Percentiles rank a stretch among this genome's conserved stretches.
These are phyloP conservation scores for Engraulis encrasicolus DNA, from an alignment of 2,113 vertebrate genomes.

Conservation along the genomic window DNA sequence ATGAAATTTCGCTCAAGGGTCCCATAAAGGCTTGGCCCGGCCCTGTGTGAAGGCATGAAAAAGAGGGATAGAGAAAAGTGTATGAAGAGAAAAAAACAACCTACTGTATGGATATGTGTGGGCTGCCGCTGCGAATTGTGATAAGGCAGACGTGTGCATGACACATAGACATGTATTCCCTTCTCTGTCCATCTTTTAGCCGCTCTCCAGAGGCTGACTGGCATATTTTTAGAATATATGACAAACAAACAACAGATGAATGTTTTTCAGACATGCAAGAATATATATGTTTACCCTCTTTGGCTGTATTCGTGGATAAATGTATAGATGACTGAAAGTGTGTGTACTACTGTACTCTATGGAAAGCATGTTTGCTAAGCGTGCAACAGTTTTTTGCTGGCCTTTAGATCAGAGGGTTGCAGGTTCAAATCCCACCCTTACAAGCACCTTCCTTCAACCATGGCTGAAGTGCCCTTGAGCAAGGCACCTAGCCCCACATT, in stretches of 20 bases:
- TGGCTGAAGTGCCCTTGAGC: too few relatives aligned
- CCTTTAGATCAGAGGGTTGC: too few relatives aligned
- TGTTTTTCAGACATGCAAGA: background rate
- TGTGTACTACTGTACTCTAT: too few relatives aligned
- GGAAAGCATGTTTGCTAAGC: too few relatives aligned
- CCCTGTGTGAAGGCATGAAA: conserved; percentile 4
- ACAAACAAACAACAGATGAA: conserved; percentile 14
- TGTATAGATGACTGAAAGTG: background rate
- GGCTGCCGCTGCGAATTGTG: conserved; percentile 7
- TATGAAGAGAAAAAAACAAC: background rate
- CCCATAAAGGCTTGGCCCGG: too few relatives aligned
- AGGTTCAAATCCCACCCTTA: too few relatives aligned
- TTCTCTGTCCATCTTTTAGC: background rate
- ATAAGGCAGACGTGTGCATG: background rate
- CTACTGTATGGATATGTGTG: background rate
- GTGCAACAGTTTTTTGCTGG: too few relatives aligned
- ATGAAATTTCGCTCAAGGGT: too few relatives aligned
- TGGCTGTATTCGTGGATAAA: background rate
- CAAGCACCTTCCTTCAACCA: too few relatives aligned
- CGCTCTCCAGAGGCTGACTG: background rate
- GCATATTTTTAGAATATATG: conserved; percentile 1
- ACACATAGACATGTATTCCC: background rate
- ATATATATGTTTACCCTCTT: background rate
- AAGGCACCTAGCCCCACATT: too few relatives aligned
- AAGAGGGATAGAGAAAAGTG: background rate